Base-by-base conservation (phyloP, 2,113 vertebrate species). In the Mormoops blainvillei region DNA sequence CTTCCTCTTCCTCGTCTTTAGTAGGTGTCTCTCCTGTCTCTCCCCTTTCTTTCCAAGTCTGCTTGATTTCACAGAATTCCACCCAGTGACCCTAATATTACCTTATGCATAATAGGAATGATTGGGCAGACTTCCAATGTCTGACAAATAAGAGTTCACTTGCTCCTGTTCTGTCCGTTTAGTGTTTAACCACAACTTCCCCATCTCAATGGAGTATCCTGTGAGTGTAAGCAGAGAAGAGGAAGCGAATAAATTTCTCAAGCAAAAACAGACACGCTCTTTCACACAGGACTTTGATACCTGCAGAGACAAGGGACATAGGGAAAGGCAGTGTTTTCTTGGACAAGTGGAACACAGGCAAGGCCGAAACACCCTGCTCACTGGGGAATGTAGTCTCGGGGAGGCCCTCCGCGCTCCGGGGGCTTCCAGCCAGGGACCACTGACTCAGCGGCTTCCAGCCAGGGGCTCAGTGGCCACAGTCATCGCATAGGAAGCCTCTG, bases 371-470 rank as follows among this genome's bases (percentile, higher is more conserved):
- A 68, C 61, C 43, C 16, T 45, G 36, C 26, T 33, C n/a, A 14
- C 7, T 9, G 5, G 16, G 56, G 33, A 28, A 0, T 7, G 1
- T 2, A 33, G 1, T 4, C 2, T 0, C 24, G 24, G 36, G 31
- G 45, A 77, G 22, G 61, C 61, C 65, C 2, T 73, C 36, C 38
- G 22, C 7, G 19, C 45, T 70, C 58, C 33, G 26, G 20, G 38
- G 38, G 63, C 45, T 20, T 63, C 70, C 20, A 63, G 48, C 38
- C 4, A 48, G 19, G 33, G 19, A 54, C 19, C 20, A 1, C 31
- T 43, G 7, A 84, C 36, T 56, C 33, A 43, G 24, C 10, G 3
- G 63, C 45, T 20, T 63, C 70, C 20, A 63, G 48, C 38, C 4
- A 48, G 19, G 33, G 19, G 3, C 36, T 56, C 33, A 43, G 24